phyloP scores from a whole-genome alignment of 2,113 vertebrate genomes.

The Syngnathus typhle region DNA sequence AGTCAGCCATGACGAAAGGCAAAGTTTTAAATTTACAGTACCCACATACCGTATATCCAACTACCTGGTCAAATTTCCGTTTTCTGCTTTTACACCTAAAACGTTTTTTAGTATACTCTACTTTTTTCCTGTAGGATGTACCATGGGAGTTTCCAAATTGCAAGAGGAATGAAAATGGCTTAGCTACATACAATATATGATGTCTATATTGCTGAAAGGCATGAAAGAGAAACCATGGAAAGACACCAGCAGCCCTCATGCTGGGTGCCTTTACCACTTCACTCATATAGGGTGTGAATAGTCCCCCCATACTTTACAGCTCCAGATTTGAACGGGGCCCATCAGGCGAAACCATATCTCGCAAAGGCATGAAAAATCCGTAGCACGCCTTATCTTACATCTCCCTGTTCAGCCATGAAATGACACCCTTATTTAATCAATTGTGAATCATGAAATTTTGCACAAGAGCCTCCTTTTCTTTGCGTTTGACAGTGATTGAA shows the following conservation, averaged over 20 bases:
- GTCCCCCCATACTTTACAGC: conserved; percentile 48
- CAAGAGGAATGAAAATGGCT: conserved; percentile 48
- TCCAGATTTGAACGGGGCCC: conserved; percentile 44
- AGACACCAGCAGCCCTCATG: conserved; percentile 39
- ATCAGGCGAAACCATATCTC: conserved; percentile 58
- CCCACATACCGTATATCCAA: too few relatives aligned
- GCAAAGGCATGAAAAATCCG: conserved; percentile 53
- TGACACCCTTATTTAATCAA: conserved; percentile 71
- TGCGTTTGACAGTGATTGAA: conserved; percentile 72
- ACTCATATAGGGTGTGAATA: conserved; percentile 13
- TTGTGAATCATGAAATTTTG: conserved; percentile 71
- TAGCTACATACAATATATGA: conserved; percentile 27
- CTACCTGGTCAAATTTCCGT: too few relatives aligned
- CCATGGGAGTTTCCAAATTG: conserved; percentile 40
- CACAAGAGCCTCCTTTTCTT: conserved; percentile 68
- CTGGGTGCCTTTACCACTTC: conserved; percentile 24
- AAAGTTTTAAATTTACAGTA: too few relatives aligned
- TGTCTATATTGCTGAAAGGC: conserved; percentile 26
- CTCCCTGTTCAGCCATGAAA: conserved; percentile 65
- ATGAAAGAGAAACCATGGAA: conserved; percentile 34
- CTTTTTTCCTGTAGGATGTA: conserved; percentile 10
- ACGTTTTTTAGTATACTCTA: neutral
- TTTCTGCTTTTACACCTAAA: too few relatives aligned
- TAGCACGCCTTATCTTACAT: conserved; percentile 23
- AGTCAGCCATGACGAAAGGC: too few relatives aligned